Evolutionary conservation across 2,797 vertebrate species (phyloP), one percentile per base, ranked within the genome.

Genomic region (Setipinna tenuifilis): DNA sequence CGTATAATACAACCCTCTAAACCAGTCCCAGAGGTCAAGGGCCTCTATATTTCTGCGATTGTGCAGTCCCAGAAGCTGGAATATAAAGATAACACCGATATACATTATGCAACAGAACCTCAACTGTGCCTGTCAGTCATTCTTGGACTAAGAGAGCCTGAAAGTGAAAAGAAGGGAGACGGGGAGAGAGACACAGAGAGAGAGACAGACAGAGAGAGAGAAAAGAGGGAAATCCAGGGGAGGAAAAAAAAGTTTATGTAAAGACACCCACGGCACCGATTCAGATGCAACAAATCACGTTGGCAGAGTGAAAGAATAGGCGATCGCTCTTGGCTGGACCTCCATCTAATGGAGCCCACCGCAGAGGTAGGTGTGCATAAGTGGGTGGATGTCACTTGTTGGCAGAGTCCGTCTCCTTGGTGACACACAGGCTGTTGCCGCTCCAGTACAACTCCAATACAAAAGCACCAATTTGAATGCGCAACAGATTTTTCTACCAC

Each of bases 241-340:
- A 58, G 84, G 82, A 86, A 87, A 85, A 87, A 86, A 88, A 88
- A 81, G 58, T 88, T 85, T 85, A 89, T 86, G 87, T 84, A 85
- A 46, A 58, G 83, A 84, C 85, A 81, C 87, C 83, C 88, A 88
- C 85, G 86, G 87, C 83, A 87, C 71, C 83, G 75, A 82, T 80
- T 88, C 84, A 84, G 87, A 84, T 83, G 82, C 78, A 87, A 85
- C 85, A 87, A 85, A 86, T 82, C 59, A 87, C 82, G 65, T 44
- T 85, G 82, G 85, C 48, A 58, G 58, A 83, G 84, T 35, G 86
- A 82, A 83, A 65, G 83, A 71, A 23, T 81, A 44, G 44, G 23
- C 17, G 61, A 80, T 59, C 62, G 21, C n/a, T 65, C 57, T 21
- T 82, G 14, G 65, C 50, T 58, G 28, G 21, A 81, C 48, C 83